Conservation (phyloP, 2,888 invertebrate genomes). For the Macrosoma leucophasiata region DNA sequence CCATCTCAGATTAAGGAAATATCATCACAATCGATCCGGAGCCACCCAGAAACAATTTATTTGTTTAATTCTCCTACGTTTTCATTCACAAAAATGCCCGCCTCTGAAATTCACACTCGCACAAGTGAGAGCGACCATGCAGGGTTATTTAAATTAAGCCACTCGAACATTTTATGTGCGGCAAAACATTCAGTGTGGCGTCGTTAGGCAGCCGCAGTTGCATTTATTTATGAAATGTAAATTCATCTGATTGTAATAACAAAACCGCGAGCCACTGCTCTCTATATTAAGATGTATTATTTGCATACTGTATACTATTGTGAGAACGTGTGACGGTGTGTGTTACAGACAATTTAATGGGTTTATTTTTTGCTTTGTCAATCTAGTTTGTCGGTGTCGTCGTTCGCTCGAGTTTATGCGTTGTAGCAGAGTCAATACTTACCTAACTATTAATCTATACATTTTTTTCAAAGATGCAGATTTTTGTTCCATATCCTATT, state of each 20-base stretch:
- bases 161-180: slow-evolving; percentile 47
- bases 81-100: slow-evolving; percentile 5
- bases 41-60: no score
- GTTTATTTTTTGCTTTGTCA: slow-evolving; percentile 32
- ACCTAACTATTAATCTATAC: no score
- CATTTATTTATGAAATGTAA: slow-evolving; percentile 77
- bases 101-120: slow-evolving; percentile 47
- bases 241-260: slow-evolving; percentile 75
- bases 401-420: no score
- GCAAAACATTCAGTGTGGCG: slow-evolving; percentile 49
- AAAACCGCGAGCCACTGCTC: slow-evolving; percentile 66
- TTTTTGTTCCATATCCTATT: no score
- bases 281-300: slow-evolving; percentile 76
- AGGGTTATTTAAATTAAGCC: slow-evolving; percentile 59
- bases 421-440: no score
- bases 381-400: no score
- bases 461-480: no score
- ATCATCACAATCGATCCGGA: no score
- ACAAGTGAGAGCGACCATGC: slow-evolving; percentile 32
- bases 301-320: slow-evolving; percentile 60
- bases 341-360: slow-evolving; percentile 37
- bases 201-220: slow-evolving; percentile 62
- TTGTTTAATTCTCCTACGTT: no score
- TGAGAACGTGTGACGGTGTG: slow-evolving; percentile 51
- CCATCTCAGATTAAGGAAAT: no score